Percentiles rank a stretch among this genome's conserved stretches.
Evolutionary conservation across 2,797 vertebrate species (phyloP).

Genomic region (Epinephelus coioides): DNA sequence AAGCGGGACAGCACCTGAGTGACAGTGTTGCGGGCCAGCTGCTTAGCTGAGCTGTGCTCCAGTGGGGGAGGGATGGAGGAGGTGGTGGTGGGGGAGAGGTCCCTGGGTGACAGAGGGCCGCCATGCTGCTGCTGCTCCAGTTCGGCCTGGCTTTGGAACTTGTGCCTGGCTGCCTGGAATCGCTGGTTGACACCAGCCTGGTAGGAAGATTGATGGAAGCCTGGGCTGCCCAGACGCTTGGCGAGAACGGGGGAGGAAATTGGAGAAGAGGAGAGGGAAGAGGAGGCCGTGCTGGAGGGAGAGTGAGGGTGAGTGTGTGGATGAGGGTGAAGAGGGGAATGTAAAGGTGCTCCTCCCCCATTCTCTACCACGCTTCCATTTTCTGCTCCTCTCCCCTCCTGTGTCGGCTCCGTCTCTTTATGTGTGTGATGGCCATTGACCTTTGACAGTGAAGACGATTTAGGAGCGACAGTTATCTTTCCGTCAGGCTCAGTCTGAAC

Average conservation of each 20-base stretch:
- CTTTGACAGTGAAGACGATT: slow-evolving; percentile 69
- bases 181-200: slow-evolving; percentile 96
- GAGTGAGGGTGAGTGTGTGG: slow-evolving; percentile 84
- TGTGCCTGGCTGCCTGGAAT: slow-evolving; percentile 97
- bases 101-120: slow-evolving; percentile 91
- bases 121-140: slow-evolving; percentile 91
- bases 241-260: slow-evolving; percentile 93
- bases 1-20: slow-evolving; percentile 98
- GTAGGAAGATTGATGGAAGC: slow-evolving; percentile 94
- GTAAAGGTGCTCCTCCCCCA: slow-evolving; percentile 79
- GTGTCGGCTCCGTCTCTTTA: slow-evolving; percentile 72
- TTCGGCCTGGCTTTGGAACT: slow-evolving; percentile 96
- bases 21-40: slow-evolving; percentile 97
- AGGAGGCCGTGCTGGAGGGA: slow-evolving; percentile 93
- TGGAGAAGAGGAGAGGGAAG: slow-evolving; percentile 95
- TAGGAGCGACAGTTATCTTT: slow-evolving; percentile 57
- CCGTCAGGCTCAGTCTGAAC: slow-evolving; percentile 89
- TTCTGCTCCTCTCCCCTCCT: slow-evolving; percentile 77
- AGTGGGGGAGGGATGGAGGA: slow-evolving; percentile 85
- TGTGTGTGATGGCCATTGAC: slow-evolving; percentile 80
- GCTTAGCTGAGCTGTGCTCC: slow-evolving; percentile 93
- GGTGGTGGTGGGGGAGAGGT: slow-evolving; percentile 95
- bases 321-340: slow-evolving; percentile 78
- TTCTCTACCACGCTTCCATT: slow-evolving; percentile 86
- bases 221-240: slow-evolving; percentile 89